phyloP scores from a whole-genome alignment of 1,140 invertebrate species.

The Cryptotermes secundus region DNA sequence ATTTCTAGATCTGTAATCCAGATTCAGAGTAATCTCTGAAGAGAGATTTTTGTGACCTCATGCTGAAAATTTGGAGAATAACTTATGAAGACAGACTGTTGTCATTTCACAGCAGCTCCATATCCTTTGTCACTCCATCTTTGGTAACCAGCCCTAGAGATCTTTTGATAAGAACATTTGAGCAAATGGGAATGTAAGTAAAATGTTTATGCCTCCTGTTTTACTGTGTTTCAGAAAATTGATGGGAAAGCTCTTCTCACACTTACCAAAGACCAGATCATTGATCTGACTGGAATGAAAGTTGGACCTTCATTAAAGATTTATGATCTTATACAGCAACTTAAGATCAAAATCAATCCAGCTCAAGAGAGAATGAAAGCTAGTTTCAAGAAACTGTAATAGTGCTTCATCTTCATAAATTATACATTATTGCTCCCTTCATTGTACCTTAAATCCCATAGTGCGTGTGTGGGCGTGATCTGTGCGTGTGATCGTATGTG shows the following conservation, averaged over 20 bases:
- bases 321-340: constrained; percentile 83
- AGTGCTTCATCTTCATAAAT: constrained; percentile 1
- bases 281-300: constrained; percentile 87
- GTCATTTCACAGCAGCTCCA: no score
- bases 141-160: no score
- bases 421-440: not conserved
- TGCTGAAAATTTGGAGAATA: no score
- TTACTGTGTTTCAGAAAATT: constrained; percentile 60
- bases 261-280: constrained; percentile 85
- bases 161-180: no score
- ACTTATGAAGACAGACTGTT: no score
- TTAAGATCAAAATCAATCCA: constrained; percentile 79
- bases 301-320: constrained; percentile 93
- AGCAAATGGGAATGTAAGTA: no score
- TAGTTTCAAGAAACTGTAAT: constrained; percentile 31
- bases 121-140: no score
- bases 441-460: constrained; percentile 11
- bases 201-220: constrained; percentile 30
- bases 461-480: not conserved
- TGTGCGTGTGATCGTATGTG: not conserved
- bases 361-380: constrained; percentile 32
- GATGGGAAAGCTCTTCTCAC: constrained; percentile 77
- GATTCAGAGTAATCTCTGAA: no score
- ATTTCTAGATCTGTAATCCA: no score
- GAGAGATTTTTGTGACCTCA: no score